These are phyloP conservation scores for Caligus rogercresseyi DNA, from an alignment of 1,140 invertebrate genomes.

Conservation along the genomic window DNA sequence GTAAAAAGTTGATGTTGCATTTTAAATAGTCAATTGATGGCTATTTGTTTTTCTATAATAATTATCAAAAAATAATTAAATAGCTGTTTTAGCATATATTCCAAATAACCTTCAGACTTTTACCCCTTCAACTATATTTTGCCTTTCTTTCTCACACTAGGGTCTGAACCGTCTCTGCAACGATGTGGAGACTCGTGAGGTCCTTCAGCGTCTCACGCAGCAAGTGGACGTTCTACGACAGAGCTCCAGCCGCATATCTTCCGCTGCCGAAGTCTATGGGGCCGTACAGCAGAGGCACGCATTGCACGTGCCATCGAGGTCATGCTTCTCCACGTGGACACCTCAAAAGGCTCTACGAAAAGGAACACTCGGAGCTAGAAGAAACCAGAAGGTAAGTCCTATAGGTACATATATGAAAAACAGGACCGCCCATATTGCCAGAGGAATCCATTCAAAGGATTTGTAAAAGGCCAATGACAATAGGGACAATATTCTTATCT, in stretches of 20 bases:
- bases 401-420: too few species aligned
- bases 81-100: too few species aligned
- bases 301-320: slow-evolving; percentile 35
- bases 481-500: too few species aligned
- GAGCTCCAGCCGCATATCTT: slow-evolving; percentile 30
- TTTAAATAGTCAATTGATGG: too few species aligned
- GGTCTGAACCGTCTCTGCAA: slow-evolving; percentile 27
- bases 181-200: slow-evolving; percentile 28
- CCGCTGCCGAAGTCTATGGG: slow-evolving; percentile 33
- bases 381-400: slow-evolving; percentile 26
- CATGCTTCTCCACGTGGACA: slow-evolving; percentile 36
- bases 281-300: slow-evolving; percentile 36
- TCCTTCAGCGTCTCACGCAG: slow-evolving; percentile 29
- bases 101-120: too few species aligned
- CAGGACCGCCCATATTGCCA: too few species aligned
- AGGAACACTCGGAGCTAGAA: slow-evolving; percentile 31
- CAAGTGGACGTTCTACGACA: slow-evolving; percentile 33
- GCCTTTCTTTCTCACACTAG: slow-evolving; percentile 26
- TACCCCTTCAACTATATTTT: too few species aligned
- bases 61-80: too few species aligned
- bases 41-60: too few species aligned
- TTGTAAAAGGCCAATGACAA: too few species aligned
- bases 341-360: slow-evolving; percentile 30
- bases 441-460: too few species aligned
- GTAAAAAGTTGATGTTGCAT: too few species aligned